Evolutionary conservation across 2,797 vertebrate species (phyloP).

Genomic region (Schizopygopsis pylzovi): DNA sequence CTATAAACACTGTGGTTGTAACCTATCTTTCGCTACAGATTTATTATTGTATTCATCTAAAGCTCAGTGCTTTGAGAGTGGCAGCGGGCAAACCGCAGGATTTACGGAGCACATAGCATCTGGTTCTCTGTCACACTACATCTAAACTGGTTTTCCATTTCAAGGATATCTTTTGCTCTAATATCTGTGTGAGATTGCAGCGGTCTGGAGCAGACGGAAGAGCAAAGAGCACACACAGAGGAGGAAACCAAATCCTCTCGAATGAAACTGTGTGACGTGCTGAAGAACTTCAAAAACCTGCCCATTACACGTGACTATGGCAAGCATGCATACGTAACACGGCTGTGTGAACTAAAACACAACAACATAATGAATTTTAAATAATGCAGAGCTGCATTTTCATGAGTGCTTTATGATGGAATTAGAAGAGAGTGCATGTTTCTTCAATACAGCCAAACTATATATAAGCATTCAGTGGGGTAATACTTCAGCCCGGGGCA

Average conservation of each 20-base stretch:
- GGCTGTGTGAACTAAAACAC: slow-evolving; percentile 1
- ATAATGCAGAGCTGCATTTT: slow-evolving; percentile 13
- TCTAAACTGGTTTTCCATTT: slow-evolving; percentile 45
- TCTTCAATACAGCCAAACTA: slow-evolving; percentile 50
- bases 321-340: slow-evolving; percentile 20
- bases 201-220: slow-evolving; percentile 29
- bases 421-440: slow-evolving; percentile 38
- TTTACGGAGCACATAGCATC: slow-evolving; percentile 51
- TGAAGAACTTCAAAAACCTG: slow-evolving; percentile 62
- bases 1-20: slow-evolving; percentile 12
- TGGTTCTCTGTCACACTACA: slow-evolving; percentile 41
- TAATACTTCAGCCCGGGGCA: slow-evolving; percentile 14
- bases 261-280: slow-evolving; percentile 71
- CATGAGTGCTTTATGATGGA: slow-evolving; percentile 65
- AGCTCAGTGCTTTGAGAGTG: slow-evolving; percentile 33
- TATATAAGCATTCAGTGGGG: slow-evolving; percentile 26
- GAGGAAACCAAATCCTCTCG: slow-evolving; percentile 74
- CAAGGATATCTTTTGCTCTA: slow-evolving; percentile 48
- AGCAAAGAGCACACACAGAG: slow-evolving; percentile 41
- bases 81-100: slow-evolving; percentile 17
- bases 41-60: slow-evolving; percentile 44
- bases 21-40: neutral
- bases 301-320: slow-evolving; percentile 65
- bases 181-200: slow-evolving; percentile 26
- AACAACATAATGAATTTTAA: slow-evolving; percentile 30